A percentile compares a stretch with the other conserved stretches of the same genome.
phyloP scores from a whole-genome alignment of 2,888 invertebrate genomes.

The Argynnis bischoffii region DNA sequence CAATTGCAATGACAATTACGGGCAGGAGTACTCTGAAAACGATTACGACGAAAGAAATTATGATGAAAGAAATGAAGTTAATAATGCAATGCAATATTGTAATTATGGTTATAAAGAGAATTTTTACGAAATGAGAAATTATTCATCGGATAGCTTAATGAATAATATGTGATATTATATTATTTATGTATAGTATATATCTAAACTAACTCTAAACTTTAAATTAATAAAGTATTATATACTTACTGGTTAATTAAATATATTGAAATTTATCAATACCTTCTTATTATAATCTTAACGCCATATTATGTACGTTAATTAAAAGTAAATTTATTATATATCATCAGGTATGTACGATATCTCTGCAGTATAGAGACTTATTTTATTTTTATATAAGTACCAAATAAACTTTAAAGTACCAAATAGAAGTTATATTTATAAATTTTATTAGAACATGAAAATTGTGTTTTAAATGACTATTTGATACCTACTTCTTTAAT shows the following conservation, averaged over 20 bases:
- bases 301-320: no score
- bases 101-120: conserved; percentile 71
- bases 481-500: no score
- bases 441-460: no score
- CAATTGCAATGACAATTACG: conserved; percentile 47
- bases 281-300: no score
- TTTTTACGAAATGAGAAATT: conserved; percentile 69
- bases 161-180: conserved; percentile 53
- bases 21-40: conserved; percentile 65
- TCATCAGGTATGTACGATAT: no score
- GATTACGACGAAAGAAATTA: conserved; percentile 70
- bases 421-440: no score
- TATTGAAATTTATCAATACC: not conserved
- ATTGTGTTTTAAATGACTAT: no score
- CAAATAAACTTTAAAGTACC: no score
- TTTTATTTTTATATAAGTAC: no score
- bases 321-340: no score
- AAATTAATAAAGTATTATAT: not conserved
- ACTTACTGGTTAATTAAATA: not conserved
- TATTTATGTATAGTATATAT: conserved; percentile 27
- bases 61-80: conserved; percentile 60
- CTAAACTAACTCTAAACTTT: no score
- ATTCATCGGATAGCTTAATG: conserved; percentile 61
- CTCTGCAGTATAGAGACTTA: no score
- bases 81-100: conserved; percentile 62